Evolutionary conservation across 2,888 invertebrate genomes (phyloP).

Genomic region (Troides oblongomaculatus): DNA sequence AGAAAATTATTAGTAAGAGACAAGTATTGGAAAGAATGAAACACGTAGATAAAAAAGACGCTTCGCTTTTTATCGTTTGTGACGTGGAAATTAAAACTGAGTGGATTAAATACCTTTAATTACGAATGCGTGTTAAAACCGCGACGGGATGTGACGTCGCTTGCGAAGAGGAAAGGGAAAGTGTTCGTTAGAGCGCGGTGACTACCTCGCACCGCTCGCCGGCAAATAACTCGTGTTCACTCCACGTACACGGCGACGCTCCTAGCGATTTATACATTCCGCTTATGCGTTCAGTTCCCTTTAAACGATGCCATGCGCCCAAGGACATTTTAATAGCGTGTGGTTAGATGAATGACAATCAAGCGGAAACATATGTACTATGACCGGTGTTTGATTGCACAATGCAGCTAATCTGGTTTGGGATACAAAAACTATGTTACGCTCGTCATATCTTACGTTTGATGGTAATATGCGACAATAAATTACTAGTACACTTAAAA

Average conservation of each 20-base stretch:
- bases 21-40: not conserved
- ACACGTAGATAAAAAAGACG: conserved; percentile 1
- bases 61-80: conserved; percentile 13
- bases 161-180: conserved; percentile 60
- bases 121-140: conserved; percentile 31
- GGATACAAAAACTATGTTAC: conserved; percentile 55
- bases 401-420: conserved; percentile 71
- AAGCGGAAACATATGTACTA: conserved; percentile 53
- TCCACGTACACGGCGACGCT: conserved; percentile 3
- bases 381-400: conserved; percentile 67
- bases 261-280: conserved; percentile 22
- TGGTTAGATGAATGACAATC: conserved; percentile 47
- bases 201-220: conserved; percentile 54
- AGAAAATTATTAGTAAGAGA: no score
- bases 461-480: conserved; percentile 35
- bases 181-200: conserved; percentile 62
- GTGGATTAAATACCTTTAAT: conserved; percentile 24
- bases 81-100: conserved; percentile 22
- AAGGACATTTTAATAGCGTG: conserved; percentile 72
- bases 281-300: conserved; percentile 35
- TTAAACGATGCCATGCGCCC: conserved; percentile 49
- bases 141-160: conserved; percentile 50
- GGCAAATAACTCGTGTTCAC: conserved; percentile 33
- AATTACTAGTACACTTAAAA: conserved; percentile 33
- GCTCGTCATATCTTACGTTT: conserved; percentile 57